Evolutionary conservation across 2,113 vertebrate genomes (phyloP), one percentile per base, ranked within the genome.

Genomic region (Nannobrachium achirus): DNA sequence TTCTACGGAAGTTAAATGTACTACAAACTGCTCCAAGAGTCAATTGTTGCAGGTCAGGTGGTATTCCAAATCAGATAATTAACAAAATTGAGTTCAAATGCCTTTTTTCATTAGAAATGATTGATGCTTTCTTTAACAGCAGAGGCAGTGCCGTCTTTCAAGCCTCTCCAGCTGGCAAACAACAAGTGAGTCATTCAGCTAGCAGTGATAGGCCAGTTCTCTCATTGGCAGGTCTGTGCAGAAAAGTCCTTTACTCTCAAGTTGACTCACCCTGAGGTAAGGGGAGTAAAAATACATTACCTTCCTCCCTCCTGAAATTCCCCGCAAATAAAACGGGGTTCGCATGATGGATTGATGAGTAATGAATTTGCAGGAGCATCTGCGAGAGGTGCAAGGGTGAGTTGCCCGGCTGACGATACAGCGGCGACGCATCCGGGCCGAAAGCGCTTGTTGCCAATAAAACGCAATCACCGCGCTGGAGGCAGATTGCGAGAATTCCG

Each of bases 311-410:
- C 8, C 48, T 49, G 39, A 69, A 57, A 71, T 66, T 41, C 38
- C 60, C 49, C 59, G 16, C 38, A 81, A 77, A 79, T 80, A 82
- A 87, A 75, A 73, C 73, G 62, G 20, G 78, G 55, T 38, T 52
- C 33, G 55, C 50, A 18, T 73, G 82, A 86, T 73, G 78, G 82
- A 85, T 80, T 79, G 80, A 86, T 85, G 80, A 87, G 82, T 74
- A 85, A 74, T 79, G 66, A 86, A 82, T 83, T 76, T 76, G 71
- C 64, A 25, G 9, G 51, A 75, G 75, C 70, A 70, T 80, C 83
- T 84, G 67, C 63, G 42, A 73, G 67, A 50, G 69, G 40, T 72
- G 40, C 60, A 70, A 51, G 75, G 72, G 68, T 77, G 73, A 83
- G 68, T 75, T 76, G 70, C 75, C 67, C 6, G 25, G 74, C 66